These are phyloP conservation scores for Neocrepidodera transversa DNA, from an alignment of 2,888 invertebrate species.

Conservation along the genomic window DNA sequence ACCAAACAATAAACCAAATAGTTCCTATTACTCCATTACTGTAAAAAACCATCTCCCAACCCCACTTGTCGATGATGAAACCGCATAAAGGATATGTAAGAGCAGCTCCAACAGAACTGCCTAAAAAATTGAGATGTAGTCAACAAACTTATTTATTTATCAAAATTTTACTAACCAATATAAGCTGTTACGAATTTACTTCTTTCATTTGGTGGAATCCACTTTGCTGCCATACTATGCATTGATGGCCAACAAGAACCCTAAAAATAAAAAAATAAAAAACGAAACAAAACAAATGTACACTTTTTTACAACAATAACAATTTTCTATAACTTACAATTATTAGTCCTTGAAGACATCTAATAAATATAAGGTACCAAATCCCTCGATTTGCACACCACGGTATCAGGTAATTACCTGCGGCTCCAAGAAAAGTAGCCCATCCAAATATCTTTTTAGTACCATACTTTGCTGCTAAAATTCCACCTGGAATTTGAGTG, in stretches of 20 bases:
- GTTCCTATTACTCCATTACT: constrained; percentile 68
- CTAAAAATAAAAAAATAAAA: constrained; percentile 57
- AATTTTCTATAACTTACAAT: too few species aligned
- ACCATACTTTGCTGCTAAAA: constrained; percentile 72
- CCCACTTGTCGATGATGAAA: constrained; percentile 67
- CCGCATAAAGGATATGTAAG: constrained; percentile 76
- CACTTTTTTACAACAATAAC: too few species aligned
- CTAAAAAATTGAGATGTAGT: too few species aligned
- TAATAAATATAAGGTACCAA: constrained; percentile 65
- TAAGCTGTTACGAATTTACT: constrained; percentile 63
- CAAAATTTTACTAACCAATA: too few species aligned
- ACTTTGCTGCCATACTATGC: constrained; percentile 79
- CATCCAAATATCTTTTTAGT: constrained; percentile 75
- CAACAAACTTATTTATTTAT: too few species aligned
- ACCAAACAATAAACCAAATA: constrained; percentile 73
- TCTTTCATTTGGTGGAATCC: constrained; percentile 85
- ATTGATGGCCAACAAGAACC: constrained; percentile 79
- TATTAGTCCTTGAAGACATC: constrained; percentile 73
- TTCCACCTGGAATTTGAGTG: constrained; percentile 76
- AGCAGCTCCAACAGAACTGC: constrained; percentile 72
- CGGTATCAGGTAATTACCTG: constrained; percentile 73
- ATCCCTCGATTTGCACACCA: constrained; percentile 67
- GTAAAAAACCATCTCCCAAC: constrained; percentile 78
- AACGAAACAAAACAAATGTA: too few species aligned
- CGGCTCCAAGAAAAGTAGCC: constrained; percentile 68